A percentile compares a stretch with the other conserved stretches of the same genome.
These are phyloP conservation scores for Otis tarda DNA, from an alignment of 2,113 vertebrate genomes.

Conservation along the genomic window DNA sequence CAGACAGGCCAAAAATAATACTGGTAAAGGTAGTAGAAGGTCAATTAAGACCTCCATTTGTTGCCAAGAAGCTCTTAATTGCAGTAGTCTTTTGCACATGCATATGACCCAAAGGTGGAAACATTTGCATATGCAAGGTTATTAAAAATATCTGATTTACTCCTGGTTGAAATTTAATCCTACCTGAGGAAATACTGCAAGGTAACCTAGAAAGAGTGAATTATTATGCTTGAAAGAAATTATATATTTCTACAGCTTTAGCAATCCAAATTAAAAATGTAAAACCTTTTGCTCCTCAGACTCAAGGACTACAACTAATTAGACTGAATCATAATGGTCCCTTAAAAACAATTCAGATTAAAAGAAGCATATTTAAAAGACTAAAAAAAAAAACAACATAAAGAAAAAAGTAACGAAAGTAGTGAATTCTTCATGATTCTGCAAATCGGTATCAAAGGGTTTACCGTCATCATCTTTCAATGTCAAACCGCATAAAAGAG, in stretches of 20 bases:
- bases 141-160: background rate
- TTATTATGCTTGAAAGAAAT: background rate
- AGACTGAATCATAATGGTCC: background rate
- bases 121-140: background rate
- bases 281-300: constrained; percentile 16
- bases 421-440: constrained; percentile 36
- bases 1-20: background rate
- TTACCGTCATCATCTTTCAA: constrained; percentile 31
- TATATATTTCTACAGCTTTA: background rate
- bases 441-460: constrained; percentile 22
- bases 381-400: background rate
- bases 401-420: background rate
- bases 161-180: background rate
- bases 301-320: constrained; percentile 10
- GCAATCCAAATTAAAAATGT: constrained; percentile 6
- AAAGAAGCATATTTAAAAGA: background rate
- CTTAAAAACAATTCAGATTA: background rate
- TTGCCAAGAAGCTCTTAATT: background rate
- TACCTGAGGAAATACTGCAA: background rate
- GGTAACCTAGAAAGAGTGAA: background rate
- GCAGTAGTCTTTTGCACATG: background rate
- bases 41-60: background rate
- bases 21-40: background rate
- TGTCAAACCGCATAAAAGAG: background rate
- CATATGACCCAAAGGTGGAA: background rate